Evolutionary conservation across 2,888 invertebrate genomes (phyloP).

Genomic region (Blastobasis adustella): DNA sequence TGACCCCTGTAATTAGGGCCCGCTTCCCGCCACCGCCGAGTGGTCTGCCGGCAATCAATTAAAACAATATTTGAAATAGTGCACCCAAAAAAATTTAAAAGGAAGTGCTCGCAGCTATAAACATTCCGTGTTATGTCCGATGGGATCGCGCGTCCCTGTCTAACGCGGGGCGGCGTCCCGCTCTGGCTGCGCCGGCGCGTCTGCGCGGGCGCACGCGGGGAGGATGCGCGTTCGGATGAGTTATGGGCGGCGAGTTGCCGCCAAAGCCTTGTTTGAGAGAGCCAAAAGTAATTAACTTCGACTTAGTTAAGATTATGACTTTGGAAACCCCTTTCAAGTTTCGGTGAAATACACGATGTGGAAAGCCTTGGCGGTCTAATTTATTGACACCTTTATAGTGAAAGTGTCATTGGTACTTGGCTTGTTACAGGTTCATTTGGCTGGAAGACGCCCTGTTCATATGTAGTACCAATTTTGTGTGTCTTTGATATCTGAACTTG

Average conservation of each 20-base stretch:
- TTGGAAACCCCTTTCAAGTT: slow-evolving; percentile 33
- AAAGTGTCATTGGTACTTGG: slow-evolving; percentile 9
- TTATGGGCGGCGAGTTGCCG: slow-evolving; percentile 61
- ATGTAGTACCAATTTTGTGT: neutral
- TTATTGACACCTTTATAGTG: too few species aligned
- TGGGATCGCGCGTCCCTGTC: slow-evolving; percentile 22
- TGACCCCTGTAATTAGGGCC: slow-evolving; percentile 55
- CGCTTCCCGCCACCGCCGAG: slow-evolving; percentile 51
- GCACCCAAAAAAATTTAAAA: slow-evolving; percentile 63
- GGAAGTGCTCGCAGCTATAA: slow-evolving; percentile 57
- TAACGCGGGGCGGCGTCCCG: slow-evolving; percentile 27
- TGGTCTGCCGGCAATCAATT: slow-evolving; percentile 70
- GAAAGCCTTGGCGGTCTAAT: too few species aligned
- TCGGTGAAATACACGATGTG: slow-evolving; percentile 17
- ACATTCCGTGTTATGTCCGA: slow-evolving; percentile 56
- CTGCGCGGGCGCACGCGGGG: slow-evolving; percentile 49
- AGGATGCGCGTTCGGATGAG: slow-evolving; percentile 53
- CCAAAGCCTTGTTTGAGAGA: slow-evolving; percentile 69
- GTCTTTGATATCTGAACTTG: neutral
- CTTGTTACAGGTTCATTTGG: slow-evolving; percentile 27
- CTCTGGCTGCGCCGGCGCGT: slow-evolving; percentile 60
- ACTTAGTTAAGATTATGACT: slow-evolving; percentile 59
- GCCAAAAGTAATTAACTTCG: slow-evolving; percentile 67
- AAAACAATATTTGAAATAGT: slow-evolving; percentile 74
- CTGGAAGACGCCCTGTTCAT: slow-evolving; percentile 1